A percentile compares a stretch with the other conserved stretches of the same genome.
Conservation (phyloP, 92 coral and sea anemone species). For the Umimayanthus kanabou region DNA sequence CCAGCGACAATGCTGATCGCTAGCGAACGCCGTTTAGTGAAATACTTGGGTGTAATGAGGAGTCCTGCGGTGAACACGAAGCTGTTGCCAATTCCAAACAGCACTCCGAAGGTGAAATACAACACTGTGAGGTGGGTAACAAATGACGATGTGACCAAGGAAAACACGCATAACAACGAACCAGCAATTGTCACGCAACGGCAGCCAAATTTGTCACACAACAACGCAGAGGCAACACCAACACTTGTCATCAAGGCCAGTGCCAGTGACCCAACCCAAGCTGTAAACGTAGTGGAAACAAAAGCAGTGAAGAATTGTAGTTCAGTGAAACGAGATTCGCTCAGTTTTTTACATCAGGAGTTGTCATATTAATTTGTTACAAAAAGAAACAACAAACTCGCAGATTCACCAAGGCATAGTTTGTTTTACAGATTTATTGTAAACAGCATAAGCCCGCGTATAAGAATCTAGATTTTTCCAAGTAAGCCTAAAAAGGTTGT, state of each 20-base stretch:
- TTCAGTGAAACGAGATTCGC: too few relatives aligned
- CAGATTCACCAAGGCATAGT: too few relatives aligned
- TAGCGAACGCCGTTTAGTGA: conserved; percentile 28
- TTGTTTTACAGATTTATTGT: too few relatives aligned
- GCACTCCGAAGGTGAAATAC: conserved; percentile 51
- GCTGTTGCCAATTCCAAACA: conserved; percentile 54
- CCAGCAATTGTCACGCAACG: conserved; percentile 55
- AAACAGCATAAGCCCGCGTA: too few relatives aligned
- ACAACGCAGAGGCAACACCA: conserved; percentile 38
- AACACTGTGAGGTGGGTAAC: conserved; percentile 19
- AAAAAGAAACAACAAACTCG: too few relatives aligned
- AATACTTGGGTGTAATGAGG: conserved; percentile 17
- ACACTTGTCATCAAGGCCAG: conserved; percentile 52
- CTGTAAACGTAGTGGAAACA: conserved; percentile 8
- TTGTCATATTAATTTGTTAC: background rate
- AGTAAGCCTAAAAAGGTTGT: too few relatives aligned
- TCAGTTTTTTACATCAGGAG: background rate
- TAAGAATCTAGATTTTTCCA: too few relatives aligned
- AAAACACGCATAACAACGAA: conserved; percentile 32
- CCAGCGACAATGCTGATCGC: conserved; percentile 39
- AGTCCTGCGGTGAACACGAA: conserved; percentile 25
- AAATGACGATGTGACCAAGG: conserved; percentile 52
- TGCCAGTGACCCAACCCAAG: conserved; percentile 56
- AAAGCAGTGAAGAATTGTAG: too few relatives aligned
- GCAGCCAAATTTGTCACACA: conserved; percentile 56